These are phyloP conservation scores for Sebastes reedi DNA, from an alignment of 2,797 vertebrate species.

Conservation along the genomic window DNA sequence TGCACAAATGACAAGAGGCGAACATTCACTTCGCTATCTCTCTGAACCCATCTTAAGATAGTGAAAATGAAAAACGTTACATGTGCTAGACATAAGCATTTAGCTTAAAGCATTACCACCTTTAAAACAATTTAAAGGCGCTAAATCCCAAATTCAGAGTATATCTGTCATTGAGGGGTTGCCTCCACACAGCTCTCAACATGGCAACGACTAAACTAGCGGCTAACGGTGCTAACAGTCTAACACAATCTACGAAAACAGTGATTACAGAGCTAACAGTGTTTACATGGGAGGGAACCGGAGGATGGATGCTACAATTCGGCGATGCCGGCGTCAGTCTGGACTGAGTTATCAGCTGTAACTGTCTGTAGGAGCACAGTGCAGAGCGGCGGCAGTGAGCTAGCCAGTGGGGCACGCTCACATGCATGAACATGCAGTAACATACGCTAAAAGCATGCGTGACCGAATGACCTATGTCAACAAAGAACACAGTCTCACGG, in stretches of 20 bases:
- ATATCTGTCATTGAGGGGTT: background rate
- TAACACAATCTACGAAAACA: background rate
- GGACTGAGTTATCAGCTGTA: too few species aligned
- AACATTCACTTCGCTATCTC: background rate
- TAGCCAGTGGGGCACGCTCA: too few species aligned
- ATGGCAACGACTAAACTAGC: background rate
- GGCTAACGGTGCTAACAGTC: background rate
- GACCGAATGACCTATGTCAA: too few species aligned
- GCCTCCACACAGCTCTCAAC: background rate
- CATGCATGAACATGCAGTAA: too few species aligned
- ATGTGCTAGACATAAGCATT: background rate
- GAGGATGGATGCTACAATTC: too few species aligned
- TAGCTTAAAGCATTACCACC: background rate
- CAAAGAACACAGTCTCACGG: too few species aligned
- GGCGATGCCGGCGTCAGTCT: too few species aligned
- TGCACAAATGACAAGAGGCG: background rate
- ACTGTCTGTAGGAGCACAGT: too few species aligned
- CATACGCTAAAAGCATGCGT: too few species aligned
- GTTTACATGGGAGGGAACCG: too few species aligned
- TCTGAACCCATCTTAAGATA: background rate
- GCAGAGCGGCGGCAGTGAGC: too few species aligned
- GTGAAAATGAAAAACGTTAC: background rate
- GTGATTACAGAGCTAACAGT: background rate
- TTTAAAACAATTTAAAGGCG: background rate
- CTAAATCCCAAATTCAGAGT: background rate